Base-by-base conservation (phyloP, 2,888 invertebrate species). In the Ametastegia equiseti region DNA sequence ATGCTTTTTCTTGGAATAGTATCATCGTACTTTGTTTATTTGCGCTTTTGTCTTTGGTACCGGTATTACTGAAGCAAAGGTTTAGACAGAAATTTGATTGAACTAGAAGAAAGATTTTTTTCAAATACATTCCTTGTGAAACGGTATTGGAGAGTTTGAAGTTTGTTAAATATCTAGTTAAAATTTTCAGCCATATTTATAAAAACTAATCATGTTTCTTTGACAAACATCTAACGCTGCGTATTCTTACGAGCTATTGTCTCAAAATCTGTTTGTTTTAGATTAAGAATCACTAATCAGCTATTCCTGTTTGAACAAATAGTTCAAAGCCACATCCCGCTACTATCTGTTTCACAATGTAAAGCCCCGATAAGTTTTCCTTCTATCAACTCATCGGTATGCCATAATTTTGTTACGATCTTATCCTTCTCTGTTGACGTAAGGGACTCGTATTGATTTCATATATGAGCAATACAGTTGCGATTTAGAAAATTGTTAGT, bases 1-100 rank as follows among this genome's bases (percentile, higher is more conserved):
- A 97, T 86, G 96, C 97, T 0, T 95, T 98, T 93, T 98, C 98
- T 0, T 96, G 96, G 95, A 95, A 94, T 13, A 97, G 98, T n/a
- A 92, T 98, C 79, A 92, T 95, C 15, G 92, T 97, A 67, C 93
- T 99, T 15, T 95, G 94, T 69, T 89, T 95, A 2, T 97, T 98
- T 90, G 98, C 98, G 7, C 86, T 96, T 19, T 88, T 98, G 1
- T 97, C 99, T 6, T 92, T 99, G 54, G 91, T 98, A 84, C 99
- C 99, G 78, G 97, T 99, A 54, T 91, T 98, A 82, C 94, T 98
- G 80, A 98, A 97, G 91, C 94, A 96, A 87, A 95, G 94, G 90
- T 93, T 98, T 84, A 94, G 95, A 92, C 93, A 95, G 88, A 97
- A 97, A 92, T 94, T 96, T 90, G 96, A 96, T 90, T 97, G 93